Evolutionary conservation across 2,113 vertebrate species (phyloP), one percentile per base, ranked within the genome.

Genomic region (Cyanoderma ruficeps): DNA sequence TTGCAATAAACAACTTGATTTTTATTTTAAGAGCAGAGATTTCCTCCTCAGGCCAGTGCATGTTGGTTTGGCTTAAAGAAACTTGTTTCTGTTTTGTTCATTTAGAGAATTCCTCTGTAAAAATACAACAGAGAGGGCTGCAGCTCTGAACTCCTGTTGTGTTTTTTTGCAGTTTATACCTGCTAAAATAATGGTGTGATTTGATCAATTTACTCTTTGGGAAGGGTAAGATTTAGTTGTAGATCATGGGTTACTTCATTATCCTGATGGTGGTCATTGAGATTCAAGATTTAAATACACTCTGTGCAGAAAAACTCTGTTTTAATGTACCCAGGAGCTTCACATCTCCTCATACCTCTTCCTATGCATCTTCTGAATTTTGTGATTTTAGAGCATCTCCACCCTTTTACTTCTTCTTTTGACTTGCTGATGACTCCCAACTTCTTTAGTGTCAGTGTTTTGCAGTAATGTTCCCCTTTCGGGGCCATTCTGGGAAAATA

Each of bases 391-490:
- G 5, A 13, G 17, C 19, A 7, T 52, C 35, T 63, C 35, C 67
- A 6, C 41, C 11, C 0, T n/a, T 1, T 17, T 37, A 1, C 21
- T 41, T 2, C 21, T 77, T 60, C 55, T 74, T 47, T 46, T 42
- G 25, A 23, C 35, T 72, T 64, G 23, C 35, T 84, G 52, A 33
- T 0, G 3, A 75, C 10, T 47, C 37, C n/a, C 37, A 23, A 0
- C 21, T 60, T 19, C 14, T 13, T 85, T 68, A 7, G 19, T 61
- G 55, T 30, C 33, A 22, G 1, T 47, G 31, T 74, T 89, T 83
- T 55, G 21, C 69, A 70, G 8, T 25, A 23, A 31, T 9, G 3
- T 25, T n/a, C 13, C n/a, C 13, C 3, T 59, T 77, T 47, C 59
- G 49, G 41, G 30, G 25, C 30, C 63, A 5, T 81, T 53, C 42